Conservation (phyloP, 2,888 invertebrate genomes). For the Phorcus lineatus region DNA sequence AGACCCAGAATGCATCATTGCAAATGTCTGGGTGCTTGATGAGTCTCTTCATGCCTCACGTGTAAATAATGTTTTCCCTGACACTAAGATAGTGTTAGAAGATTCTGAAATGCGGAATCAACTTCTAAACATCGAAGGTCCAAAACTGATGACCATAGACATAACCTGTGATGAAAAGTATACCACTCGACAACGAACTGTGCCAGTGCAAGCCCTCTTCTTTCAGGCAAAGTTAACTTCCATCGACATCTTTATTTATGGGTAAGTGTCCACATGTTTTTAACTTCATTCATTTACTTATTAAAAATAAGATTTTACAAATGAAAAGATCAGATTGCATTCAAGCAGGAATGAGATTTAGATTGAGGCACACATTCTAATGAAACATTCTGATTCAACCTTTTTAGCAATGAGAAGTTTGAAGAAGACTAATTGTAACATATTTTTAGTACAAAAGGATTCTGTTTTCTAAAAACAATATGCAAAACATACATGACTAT, state of each 20-base stretch:
- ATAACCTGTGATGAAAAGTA: constrained; percentile 18
- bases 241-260: constrained; percentile 38
- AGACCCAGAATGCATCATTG: constrained; percentile 27
- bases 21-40: constrained; percentile 36
- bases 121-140: background rate
- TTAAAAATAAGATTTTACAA: no score
- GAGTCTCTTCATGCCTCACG: constrained; percentile 29
- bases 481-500: no score
- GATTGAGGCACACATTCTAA: no score
- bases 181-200: constrained; percentile 1
- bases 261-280: constrained; percentile 28
- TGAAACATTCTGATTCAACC: no score
- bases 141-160: background rate
- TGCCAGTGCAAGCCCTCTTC: constrained; percentile 37
- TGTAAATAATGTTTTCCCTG: constrained; percentile 17
- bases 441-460: no score
- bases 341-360: no score
- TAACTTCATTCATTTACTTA: no score
- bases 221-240: constrained; percentile 31
- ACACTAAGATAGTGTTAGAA: constrained; percentile 39
- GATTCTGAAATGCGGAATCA: constrained; percentile 32
- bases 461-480: no score
- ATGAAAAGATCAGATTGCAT: no score
- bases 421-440: no score
- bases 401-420: no score